Base-by-base conservation (phyloP, 2,888 invertebrate species). In the Aquatica leii region DNA sequence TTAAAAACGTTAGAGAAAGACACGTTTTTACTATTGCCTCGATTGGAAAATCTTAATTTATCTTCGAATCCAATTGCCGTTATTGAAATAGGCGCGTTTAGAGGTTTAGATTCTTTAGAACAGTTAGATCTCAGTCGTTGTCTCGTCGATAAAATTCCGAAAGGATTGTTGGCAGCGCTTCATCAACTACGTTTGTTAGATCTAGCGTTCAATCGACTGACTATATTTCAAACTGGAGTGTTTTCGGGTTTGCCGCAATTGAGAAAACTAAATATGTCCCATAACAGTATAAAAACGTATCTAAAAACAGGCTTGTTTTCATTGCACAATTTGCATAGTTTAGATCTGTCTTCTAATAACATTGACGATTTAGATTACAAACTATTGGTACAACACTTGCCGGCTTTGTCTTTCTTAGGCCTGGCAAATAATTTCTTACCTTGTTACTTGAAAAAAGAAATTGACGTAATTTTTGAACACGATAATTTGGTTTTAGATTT, bases 371-470 rank as follows among this genome's bases (percentile, higher is more conserved):
- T 81, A 1, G 79, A 81, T 63, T 81, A 80, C 65, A 72, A 74
- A 9, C 65, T 70, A 4, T 64, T 81, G 20, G 71, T 78, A 8
- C 66, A 74, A 0, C 71, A 80, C 51, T 65, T 80, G 41, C 80
- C 80, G 0, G 74, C 72, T 17, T 64, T 81, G 2, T 66, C 78
- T 0, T 77, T 76, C 53, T 54, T 81, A 1, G 69, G 69, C 41
- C 58, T 81, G 8, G 74, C 77, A 48, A 69, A 76, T 41, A 81
- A 81, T 56, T 24, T 54, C 1, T 71, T 77, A 59, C 75, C 77
- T 1, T 81, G 81, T 59, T 75, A 75, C 57, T 65, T 81, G 35
- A 76, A 80, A 76, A 80, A 71, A 11, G 78, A 81, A 40, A 80
- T 81, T 76, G 69, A 73, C 24, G 69, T 70, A 1, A 74, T 73